Base-by-base conservation (phyloP, 2,888 invertebrate genomes). In the Carabus problematicus region DNA sequence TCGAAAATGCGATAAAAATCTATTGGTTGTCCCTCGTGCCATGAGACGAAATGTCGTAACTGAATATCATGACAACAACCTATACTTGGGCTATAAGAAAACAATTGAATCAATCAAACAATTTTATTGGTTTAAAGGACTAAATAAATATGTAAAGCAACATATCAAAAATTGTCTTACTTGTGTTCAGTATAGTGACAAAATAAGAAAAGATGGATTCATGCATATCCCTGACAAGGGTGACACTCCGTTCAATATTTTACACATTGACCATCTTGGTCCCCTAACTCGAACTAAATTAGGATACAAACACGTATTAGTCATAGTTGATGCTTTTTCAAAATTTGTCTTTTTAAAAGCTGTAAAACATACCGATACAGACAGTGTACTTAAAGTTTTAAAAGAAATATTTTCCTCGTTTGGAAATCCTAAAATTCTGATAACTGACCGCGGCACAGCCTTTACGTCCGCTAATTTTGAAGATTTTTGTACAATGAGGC, bases 231-330 rank as follows among this genome's bases (percentile, higher is more conserved):
- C 78, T 6, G 70, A 73, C 1, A 79, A 79, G 71, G 76, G 75
- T 9, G 74, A 73, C 7, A 40, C 41, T 1, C 79, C 78, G 8
- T 64, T 79, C 8, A 56, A 75, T 16, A 77, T 76, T 0, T 75
- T 75, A 42, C 79, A 79, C 66, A 63, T 76, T 4, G 79, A 79
- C 68, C 76, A 79, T 71, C 60, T 79, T 16, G 77, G 78, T 18
- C 79, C 78, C 3, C 11, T 49, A 49, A 60, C 54, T 9, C 4
- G 47, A 0, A 70, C 64, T 0, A 40, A 63, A 2, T 70, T 71
- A 39, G 14, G 42, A 9, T 71, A 72, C 19, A 71, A 70, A 43
- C 45, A 72, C 54, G 8, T 71, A 11, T 47, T 71, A 0, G 72
- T 71, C 0, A 14, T 72, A 9, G 29, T 66, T 9, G 64, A 70